Percentiles rank a stretch among this genome's conserved stretches.
phyloP scores from a whole-genome alignment of 2,113 vertebrate genomes.

The Entomyzon cyanotis region DNA sequence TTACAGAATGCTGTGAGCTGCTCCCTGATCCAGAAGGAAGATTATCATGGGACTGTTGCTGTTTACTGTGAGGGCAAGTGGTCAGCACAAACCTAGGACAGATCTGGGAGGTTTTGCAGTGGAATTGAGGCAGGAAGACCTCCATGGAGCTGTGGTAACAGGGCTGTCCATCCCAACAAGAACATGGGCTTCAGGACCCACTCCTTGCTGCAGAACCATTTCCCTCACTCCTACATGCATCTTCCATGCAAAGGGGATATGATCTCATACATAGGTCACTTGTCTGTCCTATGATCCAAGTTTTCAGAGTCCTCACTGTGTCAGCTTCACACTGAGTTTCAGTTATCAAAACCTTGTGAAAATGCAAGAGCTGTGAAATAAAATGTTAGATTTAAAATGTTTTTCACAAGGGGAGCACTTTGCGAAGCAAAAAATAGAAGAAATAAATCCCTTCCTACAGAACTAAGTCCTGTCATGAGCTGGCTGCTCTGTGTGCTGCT shows the following conservation, averaged over 20 bases:
- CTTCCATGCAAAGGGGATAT: fast-evolving
- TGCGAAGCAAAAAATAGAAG: background rate
- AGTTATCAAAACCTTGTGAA: background rate
- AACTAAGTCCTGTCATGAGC: background rate
- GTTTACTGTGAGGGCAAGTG: background rate
- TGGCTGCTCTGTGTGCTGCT: background rate
- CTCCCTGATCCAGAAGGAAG: background rate
- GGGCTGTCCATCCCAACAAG: background rate
- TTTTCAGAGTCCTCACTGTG: background rate
- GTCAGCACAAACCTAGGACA: background rate
- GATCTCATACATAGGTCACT: background rate
- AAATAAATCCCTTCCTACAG: background rate
- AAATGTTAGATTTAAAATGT: background rate
- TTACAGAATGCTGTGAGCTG: background rate
- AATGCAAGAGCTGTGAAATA: background rate
- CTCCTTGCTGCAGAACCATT: background rate
- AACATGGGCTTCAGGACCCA: background rate
- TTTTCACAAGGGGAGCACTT: background rate
- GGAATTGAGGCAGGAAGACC: background rate
- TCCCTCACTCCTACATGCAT: background rate
- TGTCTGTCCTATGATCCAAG: background rate
- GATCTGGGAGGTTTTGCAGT: background rate
- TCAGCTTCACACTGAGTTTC: background rate
- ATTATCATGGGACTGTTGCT: background rate
- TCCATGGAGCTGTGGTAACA: background rate